Conservation (phyloP, 1,140 invertebrate genomes). For the Sinonovacula constricta region DNA sequence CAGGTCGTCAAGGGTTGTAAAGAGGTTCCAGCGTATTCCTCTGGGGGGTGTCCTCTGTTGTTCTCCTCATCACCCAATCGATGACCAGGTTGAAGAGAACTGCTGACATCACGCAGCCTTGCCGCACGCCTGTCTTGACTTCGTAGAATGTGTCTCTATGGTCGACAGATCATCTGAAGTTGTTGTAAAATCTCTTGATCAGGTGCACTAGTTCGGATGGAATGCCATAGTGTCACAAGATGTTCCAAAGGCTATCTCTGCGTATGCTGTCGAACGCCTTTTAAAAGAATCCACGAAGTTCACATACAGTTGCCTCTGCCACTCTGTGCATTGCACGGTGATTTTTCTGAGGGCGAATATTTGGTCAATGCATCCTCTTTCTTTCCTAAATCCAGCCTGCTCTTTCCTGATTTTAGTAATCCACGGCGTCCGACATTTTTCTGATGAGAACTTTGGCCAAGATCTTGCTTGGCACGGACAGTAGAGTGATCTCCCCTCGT, state of each 20-base stretch:
- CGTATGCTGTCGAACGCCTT: constrained; percentile 34
- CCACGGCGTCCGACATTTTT: constrained; percentile 4
- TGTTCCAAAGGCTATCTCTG: constrained; percentile 46
- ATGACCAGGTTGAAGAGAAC: constrained; percentile 52
- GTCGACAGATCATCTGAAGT: constrained; percentile 48
- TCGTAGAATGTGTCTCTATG: constrained; percentile 1
- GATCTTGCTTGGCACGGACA: constrained; percentile 17
- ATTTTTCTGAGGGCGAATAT: constrained; percentile 4
- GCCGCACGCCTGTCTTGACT: constrained; percentile 46
- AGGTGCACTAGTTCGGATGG: constrained; percentile 43
- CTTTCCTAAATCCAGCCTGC: constrained; percentile 31
- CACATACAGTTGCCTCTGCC: constrained; percentile 14
- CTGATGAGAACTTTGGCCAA: neutral
- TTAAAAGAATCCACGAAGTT: constrained; percentile 35
- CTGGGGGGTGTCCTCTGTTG: constrained; percentile 32
- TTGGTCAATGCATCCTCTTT: constrained; percentile 21
- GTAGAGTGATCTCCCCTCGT: constrained; percentile 21
- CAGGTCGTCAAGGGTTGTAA: constrained; percentile 45
- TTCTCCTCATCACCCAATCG: constrained; percentile 55
- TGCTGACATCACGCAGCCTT: constrained; percentile 57
- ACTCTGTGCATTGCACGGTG: constrained; percentile 31
- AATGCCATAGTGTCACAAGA: constrained; percentile 42
- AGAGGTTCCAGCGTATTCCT: constrained; percentile 14
- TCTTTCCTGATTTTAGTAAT: constrained; percentile 22
- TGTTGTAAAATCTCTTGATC: constrained; percentile 41